Percentiles rank a stretch among this genome's conserved stretches.
These are phyloP conservation scores for Polydrusus pterygomalis DNA, from an alignment of 2,888 invertebrate genomes.

Conservation along the genomic window DNA sequence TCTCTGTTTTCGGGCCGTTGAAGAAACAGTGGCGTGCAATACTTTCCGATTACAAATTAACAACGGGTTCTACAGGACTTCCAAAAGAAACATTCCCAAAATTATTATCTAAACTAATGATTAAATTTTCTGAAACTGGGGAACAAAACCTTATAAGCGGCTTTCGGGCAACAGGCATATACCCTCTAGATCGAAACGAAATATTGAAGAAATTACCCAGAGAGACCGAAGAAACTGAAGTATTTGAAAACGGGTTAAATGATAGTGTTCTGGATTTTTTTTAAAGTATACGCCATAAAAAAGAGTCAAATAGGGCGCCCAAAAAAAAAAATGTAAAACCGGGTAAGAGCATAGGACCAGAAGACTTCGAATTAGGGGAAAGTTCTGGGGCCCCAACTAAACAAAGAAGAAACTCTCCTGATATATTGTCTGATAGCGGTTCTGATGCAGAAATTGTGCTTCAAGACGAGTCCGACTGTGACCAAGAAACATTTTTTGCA, in stretches of 20 bases:
- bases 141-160: too few species aligned
- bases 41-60: neutral
- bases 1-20: neutral
- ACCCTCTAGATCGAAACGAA: neutral
- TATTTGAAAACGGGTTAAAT: neutral
- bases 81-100: neutral
- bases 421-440: neutral
- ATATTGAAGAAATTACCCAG: constrained; percentile 1
- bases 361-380: constrained; percentile 5
- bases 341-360: constrained; percentile 1
- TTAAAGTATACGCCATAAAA: too few species aligned
- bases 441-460: neutral
- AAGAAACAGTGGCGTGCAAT: neutral
- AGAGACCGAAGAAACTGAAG: neutral
- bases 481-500: constrained; percentile 3
- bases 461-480: constrained; percentile 5
- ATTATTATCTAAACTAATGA: constrained; percentile 1
- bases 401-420: too few species aligned
- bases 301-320: too few species aligned
- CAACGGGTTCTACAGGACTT: neutral
- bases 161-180: constrained; percentile 2
- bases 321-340: too few species aligned
- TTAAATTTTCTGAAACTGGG: constrained; percentile 1
- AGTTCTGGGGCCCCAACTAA: too few species aligned
- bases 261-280: neutral